These are phyloP conservation scores for Petroica traversi DNA, from an alignment of 2,113 vertebrate species.

Conservation along the genomic window DNA sequence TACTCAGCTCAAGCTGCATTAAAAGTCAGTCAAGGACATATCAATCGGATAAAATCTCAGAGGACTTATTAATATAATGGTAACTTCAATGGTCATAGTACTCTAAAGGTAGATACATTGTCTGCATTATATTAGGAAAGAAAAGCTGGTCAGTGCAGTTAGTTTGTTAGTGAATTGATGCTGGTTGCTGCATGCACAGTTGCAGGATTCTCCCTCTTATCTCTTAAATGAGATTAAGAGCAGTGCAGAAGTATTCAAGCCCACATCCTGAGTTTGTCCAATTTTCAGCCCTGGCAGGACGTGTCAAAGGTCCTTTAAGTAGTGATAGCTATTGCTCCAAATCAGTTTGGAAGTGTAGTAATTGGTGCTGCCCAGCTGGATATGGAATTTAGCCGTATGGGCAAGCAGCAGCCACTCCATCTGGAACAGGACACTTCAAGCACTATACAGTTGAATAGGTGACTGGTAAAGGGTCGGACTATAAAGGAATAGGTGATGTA, in stretches of 20 bases:
- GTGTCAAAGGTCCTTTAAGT: background rate
- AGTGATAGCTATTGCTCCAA: background rate
- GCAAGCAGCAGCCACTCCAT: background rate
- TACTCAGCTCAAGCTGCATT: slow-evolving; percentile 10
- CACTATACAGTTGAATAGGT: accelerated
- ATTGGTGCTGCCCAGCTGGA: background rate
- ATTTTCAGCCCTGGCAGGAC: background rate
- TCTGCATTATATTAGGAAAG: background rate
- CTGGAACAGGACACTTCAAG: background rate
- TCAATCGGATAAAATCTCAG: background rate
- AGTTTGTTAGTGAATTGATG: background rate
- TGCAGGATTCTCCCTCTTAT: background rate
- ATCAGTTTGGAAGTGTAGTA: background rate
- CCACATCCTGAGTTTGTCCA: background rate
- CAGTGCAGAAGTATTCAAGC: background rate
- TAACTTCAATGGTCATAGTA: background rate
- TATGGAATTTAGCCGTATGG: accelerated
- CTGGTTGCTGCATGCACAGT: background rate
- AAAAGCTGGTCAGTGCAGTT: background rate
- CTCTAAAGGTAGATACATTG: background rate
- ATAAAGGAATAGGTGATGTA: background rate
- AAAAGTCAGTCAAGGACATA: slow-evolving; percentile 41
- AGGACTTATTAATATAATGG: slow-evolving; percentile 5
- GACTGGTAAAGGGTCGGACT: background rate
- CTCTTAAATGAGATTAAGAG: background rate